Percentiles rank a stretch among this genome's conserved stretches.
Evolutionary conservation across 2,888 invertebrate species (phyloP).

Genomic region (Zele albiditarsus): DNA sequence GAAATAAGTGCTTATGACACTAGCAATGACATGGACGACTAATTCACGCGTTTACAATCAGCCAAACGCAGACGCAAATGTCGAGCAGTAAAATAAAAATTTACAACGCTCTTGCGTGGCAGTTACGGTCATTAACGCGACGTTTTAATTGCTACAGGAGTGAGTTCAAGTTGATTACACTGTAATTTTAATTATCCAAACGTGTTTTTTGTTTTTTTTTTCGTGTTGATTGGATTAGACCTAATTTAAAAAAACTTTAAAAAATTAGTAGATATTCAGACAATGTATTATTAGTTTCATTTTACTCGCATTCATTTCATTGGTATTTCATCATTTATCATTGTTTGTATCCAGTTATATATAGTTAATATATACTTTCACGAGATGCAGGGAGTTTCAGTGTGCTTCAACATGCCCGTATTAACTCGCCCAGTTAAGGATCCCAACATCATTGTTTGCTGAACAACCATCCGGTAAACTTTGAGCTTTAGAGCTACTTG

Average conservation of each 20-base stretch:
- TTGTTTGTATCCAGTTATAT: neutral
- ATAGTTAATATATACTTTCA: neutral
- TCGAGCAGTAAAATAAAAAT: slow-evolving; percentile 50
- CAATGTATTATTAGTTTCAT: neutral
- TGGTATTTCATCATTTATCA: neutral
- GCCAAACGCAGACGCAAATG: slow-evolving; percentile 28
- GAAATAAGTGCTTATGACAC: slow-evolving; percentile 4
- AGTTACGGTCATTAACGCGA: slow-evolving; percentile 52
- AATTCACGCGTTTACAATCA: neutral
- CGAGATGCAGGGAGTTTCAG: neutral
- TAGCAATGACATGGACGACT: slow-evolving; percentile 3
- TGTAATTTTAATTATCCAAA: slow-evolving; percentile 42
- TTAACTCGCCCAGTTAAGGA: slow-evolving; percentile 3
- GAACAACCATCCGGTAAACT: slow-evolving; percentile 13
- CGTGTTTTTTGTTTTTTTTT: neutral
- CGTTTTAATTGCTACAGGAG: slow-evolving; percentile 50
- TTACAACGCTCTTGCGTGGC: slow-evolving; percentile 41
- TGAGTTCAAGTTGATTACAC: slow-evolving; percentile 49
- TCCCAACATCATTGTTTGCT: slow-evolving; percentile 23
- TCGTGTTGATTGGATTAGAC: neutral
- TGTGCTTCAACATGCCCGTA: neutral
- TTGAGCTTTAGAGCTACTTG: neutral
- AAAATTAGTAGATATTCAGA: neutral
- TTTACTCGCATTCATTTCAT: neutral
- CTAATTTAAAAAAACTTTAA: neutral